These are phyloP conservation scores for Gouania willdenowi DNA, from an alignment of 2,797 vertebrate genomes.

Conservation along the genomic window DNA sequence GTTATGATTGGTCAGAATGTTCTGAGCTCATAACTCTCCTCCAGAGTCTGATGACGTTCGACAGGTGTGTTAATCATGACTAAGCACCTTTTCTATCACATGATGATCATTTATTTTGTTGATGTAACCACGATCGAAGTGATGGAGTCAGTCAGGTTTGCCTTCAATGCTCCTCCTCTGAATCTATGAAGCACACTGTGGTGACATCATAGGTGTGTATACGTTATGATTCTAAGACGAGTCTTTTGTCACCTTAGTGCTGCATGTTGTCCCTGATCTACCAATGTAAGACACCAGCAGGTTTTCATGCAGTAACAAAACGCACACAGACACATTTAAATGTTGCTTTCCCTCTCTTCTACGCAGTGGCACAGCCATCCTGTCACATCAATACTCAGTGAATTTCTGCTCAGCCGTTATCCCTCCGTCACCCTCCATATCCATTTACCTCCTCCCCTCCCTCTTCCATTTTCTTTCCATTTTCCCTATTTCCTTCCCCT, in stretches of 20 bases:
- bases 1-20: conserved; percentile 41
- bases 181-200: no score
- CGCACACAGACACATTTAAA: conserved; percentile 13
- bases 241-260: conserved; percentile 52
- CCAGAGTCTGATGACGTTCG: conserved; percentile 32
- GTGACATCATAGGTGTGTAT: no score
- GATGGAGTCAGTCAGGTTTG: no score
- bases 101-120: no score
- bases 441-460: neutral
- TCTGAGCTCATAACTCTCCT: conserved; percentile 34
- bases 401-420: conserved; percentile 23
- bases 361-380: conserved; percentile 30
- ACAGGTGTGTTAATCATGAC: no score
- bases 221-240: conserved; percentile 50
- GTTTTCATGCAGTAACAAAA: no score
- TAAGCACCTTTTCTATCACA: neutral
- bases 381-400: conserved; percentile 63
- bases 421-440: conserved; percentile 21
- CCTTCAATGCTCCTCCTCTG: no score
- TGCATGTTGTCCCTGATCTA: conserved; percentile 59
- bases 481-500: conserved; percentile 7
- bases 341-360: neutral
- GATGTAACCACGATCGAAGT: no score
- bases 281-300: conserved; percentile 53
- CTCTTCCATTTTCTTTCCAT: conserved; percentile 2